Evolutionary conservation across 1,140 invertebrate species (phyloP), one percentile per base, ranked within the genome.

Genomic region (Melipona quadrifasciata): DNA sequence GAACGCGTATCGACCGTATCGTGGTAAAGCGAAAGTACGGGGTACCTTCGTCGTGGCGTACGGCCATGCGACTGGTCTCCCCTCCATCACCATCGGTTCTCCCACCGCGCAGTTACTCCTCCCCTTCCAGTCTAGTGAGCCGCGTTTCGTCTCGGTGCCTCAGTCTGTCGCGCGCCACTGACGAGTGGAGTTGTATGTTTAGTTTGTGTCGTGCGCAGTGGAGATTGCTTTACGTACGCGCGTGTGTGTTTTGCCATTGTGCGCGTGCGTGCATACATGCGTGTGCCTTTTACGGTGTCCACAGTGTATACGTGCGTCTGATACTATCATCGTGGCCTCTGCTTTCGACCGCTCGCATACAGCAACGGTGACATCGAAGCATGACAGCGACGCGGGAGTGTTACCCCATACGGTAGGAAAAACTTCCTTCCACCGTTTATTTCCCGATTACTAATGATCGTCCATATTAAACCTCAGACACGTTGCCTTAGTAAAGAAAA

Each of bases 401-500:
- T 93, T 93, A 93, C 91, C 93, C 93, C 91, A 94, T 93, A 94
- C 93, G 93, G 93, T 94, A 93, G 92, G 93, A 90, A 79, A 88
- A 88, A 82, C 65, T 71, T 17, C 57, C 61, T 61, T 72, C 71
- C 81, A 61, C 75, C 47, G 24, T 67, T 86, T 68, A 80, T 81
- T 73, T 86, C 80, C n/a, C 53, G 17, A 16, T 82, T 67, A 39
- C 10, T 16, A 73, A 53, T 47, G 68, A 57, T 39, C 47, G 53
- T 58, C 51, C 58, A 51, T 57, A 39, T 61, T 61, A 61, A 17
- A 31, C 10, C 75, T 16, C 76, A 10, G 58, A 67, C 55, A 67
- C 55, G n/a, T 24, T 47, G 16, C 19, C 53, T 58, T 61, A 19
- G 5, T 47, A 71, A 65, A 61, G 79, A 0, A 47, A 47, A 47